Evolutionary conservation across 2,797 vertebrate genomes (phyloP).

Genomic region (Rhynchotus rufescens): DNA sequence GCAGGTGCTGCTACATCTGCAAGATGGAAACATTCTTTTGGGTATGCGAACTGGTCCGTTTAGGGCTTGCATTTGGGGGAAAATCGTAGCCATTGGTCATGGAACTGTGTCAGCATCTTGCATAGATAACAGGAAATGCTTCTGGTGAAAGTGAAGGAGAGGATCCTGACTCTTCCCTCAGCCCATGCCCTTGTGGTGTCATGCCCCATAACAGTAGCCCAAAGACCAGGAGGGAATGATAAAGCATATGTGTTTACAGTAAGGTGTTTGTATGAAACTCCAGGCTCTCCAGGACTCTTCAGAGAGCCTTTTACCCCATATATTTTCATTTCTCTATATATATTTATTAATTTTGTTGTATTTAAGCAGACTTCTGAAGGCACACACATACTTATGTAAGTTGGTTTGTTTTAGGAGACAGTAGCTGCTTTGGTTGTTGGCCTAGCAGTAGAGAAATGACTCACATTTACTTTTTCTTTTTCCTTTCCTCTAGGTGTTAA

Average conservation of each 20-base stretch:
- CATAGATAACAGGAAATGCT: not conserved
- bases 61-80: not conserved
- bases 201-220: not conserved
- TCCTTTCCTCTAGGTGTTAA: not conserved
- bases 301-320: not conserved
- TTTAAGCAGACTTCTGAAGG: not conserved
- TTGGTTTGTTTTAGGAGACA: not conserved
- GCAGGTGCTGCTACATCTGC: not conserved
- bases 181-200: not conserved
- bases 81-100: not conserved
- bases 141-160: not conserved
- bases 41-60: not conserved
- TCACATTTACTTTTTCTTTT: not conserved
- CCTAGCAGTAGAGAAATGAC: not conserved
- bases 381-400: not conserved
- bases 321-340: not conserved
- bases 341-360: not conserved
- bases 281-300: not conserved
- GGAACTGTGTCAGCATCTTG: not conserved
- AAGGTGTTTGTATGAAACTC: not conserved
- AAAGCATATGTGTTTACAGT: rapidly evolving
- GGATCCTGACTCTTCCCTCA: not conserved
- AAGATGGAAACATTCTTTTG: not conserved
- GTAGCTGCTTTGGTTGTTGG: not conserved
- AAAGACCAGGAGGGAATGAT: not conserved